These are phyloP conservation scores for Drosophila diplacantha DNA, from an alignment of 2,888 invertebrate species.

Conservation along the genomic window DNA sequence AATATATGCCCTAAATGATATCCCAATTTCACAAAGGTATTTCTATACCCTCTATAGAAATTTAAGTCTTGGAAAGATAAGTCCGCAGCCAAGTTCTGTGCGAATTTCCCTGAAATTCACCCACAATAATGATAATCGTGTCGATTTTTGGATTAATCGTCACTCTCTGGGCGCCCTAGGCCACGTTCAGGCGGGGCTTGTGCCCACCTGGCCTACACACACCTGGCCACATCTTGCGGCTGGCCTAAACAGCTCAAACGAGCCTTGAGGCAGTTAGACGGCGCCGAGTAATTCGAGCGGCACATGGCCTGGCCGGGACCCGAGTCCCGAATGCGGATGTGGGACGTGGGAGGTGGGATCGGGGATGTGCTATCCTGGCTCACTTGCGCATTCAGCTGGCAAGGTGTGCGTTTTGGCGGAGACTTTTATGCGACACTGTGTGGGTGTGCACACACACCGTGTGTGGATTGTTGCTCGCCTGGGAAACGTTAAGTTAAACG, in stretches of 20 bases:
- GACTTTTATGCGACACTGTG: slow-evolving; percentile 33
- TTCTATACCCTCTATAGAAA: not conserved
- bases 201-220: slow-evolving; percentile 21
- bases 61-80: not conserved
- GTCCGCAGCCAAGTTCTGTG: not conserved
- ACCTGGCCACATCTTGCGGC: slow-evolving; percentile 30
- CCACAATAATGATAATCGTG: not conserved
- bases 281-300: slow-evolving; percentile 46
- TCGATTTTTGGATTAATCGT: not conserved
- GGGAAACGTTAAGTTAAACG: slow-evolving; percentile 71
- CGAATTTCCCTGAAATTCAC: no score
- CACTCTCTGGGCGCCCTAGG: not conserved
- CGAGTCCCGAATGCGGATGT: slow-evolving; percentile 11
- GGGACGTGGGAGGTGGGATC: not conserved
- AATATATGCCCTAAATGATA: no score
- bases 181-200: not conserved
- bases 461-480: slow-evolving; percentile 48
- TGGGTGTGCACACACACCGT: not conserved
- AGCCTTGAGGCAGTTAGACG: slow-evolving; percentile 32
- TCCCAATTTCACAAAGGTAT: not conserved
- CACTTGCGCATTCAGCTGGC: slow-evolving; percentile 32
- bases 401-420: slow-evolving; percentile 43
- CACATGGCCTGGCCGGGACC: slow-evolving; percentile 26
- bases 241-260: slow-evolving; percentile 34
- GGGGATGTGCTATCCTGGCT: slow-evolving; percentile 4